These are phyloP conservation scores for Ethmia dodecea DNA, from an alignment of 2,888 invertebrate genomes.

Conservation along the genomic window DNA sequence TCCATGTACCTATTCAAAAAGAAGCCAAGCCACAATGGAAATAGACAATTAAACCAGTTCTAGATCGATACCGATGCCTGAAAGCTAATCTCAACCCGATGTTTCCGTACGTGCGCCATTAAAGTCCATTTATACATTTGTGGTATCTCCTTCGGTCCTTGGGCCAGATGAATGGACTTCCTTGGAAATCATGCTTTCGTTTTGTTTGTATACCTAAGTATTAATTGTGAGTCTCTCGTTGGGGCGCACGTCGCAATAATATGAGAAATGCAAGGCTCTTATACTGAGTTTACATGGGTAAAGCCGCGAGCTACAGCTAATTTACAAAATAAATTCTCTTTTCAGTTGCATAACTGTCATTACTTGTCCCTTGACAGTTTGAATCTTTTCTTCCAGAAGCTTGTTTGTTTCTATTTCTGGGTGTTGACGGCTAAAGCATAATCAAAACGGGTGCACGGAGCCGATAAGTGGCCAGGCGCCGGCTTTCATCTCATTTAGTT, in stretches of 20 bases:
- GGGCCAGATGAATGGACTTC: no score
- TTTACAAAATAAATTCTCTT: no score
- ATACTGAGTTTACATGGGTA: no score
- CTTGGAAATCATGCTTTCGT: no score
- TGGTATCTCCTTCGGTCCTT: slow-evolving; percentile 13
- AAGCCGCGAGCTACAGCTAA: no score
- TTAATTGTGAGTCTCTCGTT: no score
- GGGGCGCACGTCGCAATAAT: no score
- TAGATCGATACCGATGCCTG: slow-evolving; percentile 26
- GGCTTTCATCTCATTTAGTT: slow-evolving; percentile 70
- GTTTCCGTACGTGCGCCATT: slow-evolving; percentile 24
- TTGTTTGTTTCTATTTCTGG: slow-evolving; percentile 61
- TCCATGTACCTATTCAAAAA: no score
- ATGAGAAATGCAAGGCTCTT: no score
- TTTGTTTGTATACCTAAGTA: no score
- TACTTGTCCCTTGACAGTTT: slow-evolving; percentile 6
- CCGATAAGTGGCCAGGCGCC: slow-evolving; percentile 68
- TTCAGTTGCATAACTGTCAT: slow-evolving; percentile 23
- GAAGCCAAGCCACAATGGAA: no score
- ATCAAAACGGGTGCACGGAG: slow-evolving; percentile 59
- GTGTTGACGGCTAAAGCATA: slow-evolving; percentile 63
- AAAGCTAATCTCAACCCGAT: slow-evolving; percentile 20
- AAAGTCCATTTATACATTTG: slow-evolving; percentile 27
- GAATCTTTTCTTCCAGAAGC: slow-evolving; percentile 20
- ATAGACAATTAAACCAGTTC: slow-evolving; percentile 16